These are phyloP conservation scores for Heterodera carotae DNA, from an alignment of 1,140 invertebrate species.

Conservation along the genomic window DNA sequence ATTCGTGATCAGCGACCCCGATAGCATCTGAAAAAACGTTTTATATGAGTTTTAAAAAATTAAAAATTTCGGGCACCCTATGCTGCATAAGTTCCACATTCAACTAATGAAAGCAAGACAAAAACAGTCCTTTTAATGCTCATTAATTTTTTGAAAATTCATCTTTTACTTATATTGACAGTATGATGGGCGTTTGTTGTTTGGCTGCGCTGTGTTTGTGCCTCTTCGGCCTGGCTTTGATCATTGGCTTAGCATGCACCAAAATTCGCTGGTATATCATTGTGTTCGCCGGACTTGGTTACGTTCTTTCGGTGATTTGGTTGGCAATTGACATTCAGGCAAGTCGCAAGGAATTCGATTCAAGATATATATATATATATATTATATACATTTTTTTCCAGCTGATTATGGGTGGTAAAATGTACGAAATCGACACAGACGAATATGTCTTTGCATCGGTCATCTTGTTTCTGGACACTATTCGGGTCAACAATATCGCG, in stretches of 20 bases:
- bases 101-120: too few species aligned
- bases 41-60: too few species aligned
- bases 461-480: conserved; percentile 68
- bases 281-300: conserved; percentile 55
- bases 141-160: neutral
- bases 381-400: neutral
- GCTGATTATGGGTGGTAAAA: conserved; percentile 73
- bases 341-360: neutral
- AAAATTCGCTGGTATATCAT: conserved; percentile 46
- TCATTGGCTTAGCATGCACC: conserved; percentile 24
- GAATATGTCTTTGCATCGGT: conserved; percentile 74
- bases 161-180: conserved; percentile 22
- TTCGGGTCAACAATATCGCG: too few species aligned
- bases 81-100: too few species aligned
- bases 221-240: conserved; percentile 54
- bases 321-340: conserved; percentile 73
- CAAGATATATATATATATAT: too few species aligned
- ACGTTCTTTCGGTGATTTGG: conserved; percentile 67
- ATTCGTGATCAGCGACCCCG: too few species aligned
- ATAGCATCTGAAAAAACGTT: too few species aligned
- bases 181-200: conserved; percentile 57
- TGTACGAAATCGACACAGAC: conserved; percentile 72
- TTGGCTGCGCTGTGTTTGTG: conserved; percentile 59
- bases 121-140: neutral
- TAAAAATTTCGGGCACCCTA: too few species aligned